Conservation (phyloP, 92 coral and sea anemone genomes). For the Nematostella vectensis region DNA sequence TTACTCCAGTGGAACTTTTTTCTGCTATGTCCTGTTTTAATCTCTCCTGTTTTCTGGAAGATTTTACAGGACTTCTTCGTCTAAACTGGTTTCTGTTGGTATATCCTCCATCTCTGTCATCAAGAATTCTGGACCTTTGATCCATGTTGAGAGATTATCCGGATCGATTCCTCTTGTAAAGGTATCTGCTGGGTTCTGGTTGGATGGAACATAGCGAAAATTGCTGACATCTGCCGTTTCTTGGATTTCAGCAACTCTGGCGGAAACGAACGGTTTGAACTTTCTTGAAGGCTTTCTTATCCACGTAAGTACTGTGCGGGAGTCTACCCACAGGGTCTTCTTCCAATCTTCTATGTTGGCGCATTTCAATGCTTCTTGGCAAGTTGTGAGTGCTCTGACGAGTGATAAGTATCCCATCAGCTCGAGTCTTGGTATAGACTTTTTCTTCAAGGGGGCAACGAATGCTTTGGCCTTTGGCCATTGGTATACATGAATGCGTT, state of each 20-base stretch:
- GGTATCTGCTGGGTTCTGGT: conserved; percentile 41
- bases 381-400: conserved; percentile 27
- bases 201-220: conserved; percentile 26
- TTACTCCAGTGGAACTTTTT: no score
- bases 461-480: conserved; percentile 10
- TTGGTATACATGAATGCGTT: conserved; percentile 10
- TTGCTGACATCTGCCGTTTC: conserved; percentile 20
- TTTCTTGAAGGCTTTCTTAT: conserved; percentile 27
- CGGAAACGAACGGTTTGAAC: conserved; percentile 36
- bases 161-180: conserved; percentile 23
- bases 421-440: conserved; percentile 31
- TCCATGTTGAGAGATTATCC: conserved; percentile 5
- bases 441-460: no score
- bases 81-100: no score
- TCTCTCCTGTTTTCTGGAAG: no score
- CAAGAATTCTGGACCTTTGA: conserved; percentile 22
- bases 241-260: conserved; percentile 35
- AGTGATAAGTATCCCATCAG: conserved; percentile 36
- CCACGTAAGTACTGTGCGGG: conserved; percentile 38
- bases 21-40: no score
- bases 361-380: conserved; percentile 22
- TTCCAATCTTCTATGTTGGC: conserved; percentile 18
- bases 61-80: no score
- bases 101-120: no score
- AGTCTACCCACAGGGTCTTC: conserved; percentile 43